Evolutionary conservation across 2,113 vertebrate species (phyloP).

Genomic region (Zapornia atra): DNA sequence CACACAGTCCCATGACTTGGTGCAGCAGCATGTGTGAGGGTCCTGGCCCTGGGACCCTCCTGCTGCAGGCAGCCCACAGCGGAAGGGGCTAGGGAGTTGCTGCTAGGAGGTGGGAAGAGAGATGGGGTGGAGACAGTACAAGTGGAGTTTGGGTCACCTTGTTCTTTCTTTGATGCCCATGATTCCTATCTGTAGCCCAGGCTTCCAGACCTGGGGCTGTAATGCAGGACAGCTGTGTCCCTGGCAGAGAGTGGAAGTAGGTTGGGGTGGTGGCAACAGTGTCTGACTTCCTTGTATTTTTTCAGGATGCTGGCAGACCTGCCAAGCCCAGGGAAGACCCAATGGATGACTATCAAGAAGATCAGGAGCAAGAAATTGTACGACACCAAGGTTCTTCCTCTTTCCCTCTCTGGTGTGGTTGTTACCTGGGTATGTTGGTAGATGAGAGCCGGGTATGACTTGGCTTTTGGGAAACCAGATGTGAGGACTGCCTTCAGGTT

Average conservation of each 20-base stretch:
- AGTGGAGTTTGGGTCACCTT: background rate
- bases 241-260: background rate
- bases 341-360: conserved; percentile 60
- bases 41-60: background rate
- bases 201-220: background rate
- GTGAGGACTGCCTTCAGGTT: background rate
- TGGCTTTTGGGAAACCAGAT: background rate
- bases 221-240: background rate
- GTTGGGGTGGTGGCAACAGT: background rate
- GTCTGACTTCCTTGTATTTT: background rate
- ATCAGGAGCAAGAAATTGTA: conserved; percentile 76
- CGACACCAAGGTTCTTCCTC: conserved; percentile 51
- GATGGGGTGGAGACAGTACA: background rate
- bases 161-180: background rate
- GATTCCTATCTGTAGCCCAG: background rate
- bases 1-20: background rate
- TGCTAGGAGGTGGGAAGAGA: background rate
- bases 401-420: conserved; percentile 12
- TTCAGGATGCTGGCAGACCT: conserved; percentile 9
- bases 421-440: background rate
- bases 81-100: background rate
- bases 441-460: background rate
- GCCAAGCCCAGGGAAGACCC: conserved; percentile 32
- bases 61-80: background rate
- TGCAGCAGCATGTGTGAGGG: background rate